phyloP scores from a whole-genome alignment of 2,797 vertebrate genomes.

The Meriones psammophilus region DNA sequence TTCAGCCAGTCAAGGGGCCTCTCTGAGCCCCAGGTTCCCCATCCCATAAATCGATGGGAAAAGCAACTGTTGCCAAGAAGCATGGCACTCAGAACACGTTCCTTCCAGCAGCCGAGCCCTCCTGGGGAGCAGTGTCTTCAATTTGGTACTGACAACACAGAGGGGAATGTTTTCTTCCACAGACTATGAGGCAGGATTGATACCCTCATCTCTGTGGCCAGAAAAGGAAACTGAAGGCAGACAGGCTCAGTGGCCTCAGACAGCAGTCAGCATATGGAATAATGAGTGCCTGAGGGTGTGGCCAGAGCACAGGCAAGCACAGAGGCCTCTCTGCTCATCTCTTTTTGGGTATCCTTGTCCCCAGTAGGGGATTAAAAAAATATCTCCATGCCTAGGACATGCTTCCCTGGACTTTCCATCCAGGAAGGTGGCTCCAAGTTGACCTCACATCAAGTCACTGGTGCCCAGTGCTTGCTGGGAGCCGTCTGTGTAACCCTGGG shows the following conservation, averaged over 20 bases:
- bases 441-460: background rate
- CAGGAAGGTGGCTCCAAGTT: background rate
- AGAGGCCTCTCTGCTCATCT: background rate
- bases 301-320: background rate
- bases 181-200: background rate
- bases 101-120: background rate
- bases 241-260: background rate
- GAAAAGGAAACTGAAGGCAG: constrained; percentile 5
- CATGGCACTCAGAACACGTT: background rate
- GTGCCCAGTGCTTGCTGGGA: background rate
- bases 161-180: background rate
- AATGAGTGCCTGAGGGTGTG: too few species aligned
- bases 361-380: background rate
- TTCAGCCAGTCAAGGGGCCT: background rate
- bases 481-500: background rate
- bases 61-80: background rate
- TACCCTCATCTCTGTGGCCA: background rate
- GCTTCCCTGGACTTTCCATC: background rate
- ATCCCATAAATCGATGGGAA: background rate
- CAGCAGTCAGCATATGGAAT: background rate
- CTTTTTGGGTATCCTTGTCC: background rate
- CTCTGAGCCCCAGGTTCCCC: constrained; percentile 29
- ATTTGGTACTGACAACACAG: background rate
- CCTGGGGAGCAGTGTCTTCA: background rate
- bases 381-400: background rate